Evolutionary conservation across 2,113 vertebrate species (phyloP).

Genomic region (Apaloderma vittatum): DNA sequence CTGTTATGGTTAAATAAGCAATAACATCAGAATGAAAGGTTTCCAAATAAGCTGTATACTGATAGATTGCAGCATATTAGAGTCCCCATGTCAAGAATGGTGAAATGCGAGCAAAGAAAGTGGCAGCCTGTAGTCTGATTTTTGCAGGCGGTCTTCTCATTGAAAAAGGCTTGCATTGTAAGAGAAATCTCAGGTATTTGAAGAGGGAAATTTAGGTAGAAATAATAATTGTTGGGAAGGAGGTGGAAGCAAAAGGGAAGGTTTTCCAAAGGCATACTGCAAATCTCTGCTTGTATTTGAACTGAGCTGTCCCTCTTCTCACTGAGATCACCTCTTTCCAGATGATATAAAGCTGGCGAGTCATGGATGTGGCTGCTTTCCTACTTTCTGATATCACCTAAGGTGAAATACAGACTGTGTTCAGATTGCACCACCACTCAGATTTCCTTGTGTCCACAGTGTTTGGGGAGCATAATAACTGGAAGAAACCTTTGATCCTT

Average conservation of each 20-base stretch:
- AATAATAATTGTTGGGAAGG: not conserved
- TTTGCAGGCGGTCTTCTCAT: not conserved
- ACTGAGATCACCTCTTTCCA: not conserved
- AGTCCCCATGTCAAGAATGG: not conserved
- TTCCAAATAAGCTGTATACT: not conserved
- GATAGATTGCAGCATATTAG: not conserved
- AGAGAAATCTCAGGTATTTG: not conserved
- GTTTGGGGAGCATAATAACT: not conserved
- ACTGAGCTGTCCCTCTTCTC: not conserved
- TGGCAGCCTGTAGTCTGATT: not conserved
- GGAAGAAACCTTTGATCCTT: not conserved
- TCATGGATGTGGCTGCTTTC: not conserved
- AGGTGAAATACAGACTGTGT: not conserved
- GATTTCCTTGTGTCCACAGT: fast-evolving
- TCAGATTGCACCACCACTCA: not conserved
- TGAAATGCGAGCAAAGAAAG: not conserved
- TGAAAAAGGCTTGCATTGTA: not conserved
- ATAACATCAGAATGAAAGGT: not conserved
- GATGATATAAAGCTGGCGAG: not conserved
- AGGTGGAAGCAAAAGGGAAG: not conserved
- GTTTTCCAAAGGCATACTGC: not conserved
- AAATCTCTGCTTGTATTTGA: not conserved
- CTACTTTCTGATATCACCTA: not conserved
- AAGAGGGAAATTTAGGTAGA: not conserved
- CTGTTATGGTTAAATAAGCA: not conserved